These are phyloP conservation scores for Laticauda colubrina DNA, from an alignment of 2,113 vertebrate genomes.

Conservation along the genomic window DNA sequence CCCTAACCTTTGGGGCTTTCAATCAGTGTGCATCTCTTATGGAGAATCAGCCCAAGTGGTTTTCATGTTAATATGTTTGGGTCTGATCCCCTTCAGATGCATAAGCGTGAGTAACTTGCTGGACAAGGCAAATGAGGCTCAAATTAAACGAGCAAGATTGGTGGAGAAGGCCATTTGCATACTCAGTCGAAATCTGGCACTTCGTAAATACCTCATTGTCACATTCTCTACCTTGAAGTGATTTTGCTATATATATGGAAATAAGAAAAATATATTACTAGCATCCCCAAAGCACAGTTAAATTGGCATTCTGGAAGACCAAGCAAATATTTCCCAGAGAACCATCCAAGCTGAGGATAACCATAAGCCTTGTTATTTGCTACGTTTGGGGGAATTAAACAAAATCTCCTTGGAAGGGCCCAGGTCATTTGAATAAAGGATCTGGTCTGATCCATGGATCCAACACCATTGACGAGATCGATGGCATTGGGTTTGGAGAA, in stretches of 20 bases:
- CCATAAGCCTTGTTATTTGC: background rate
- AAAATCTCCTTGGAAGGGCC: background rate
- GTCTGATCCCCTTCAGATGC: background rate
- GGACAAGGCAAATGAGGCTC: background rate
- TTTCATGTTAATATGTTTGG: background rate
- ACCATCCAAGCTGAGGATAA: background rate
- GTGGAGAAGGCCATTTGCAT: background rate
- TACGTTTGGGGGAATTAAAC: background rate
- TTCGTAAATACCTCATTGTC: background rate
- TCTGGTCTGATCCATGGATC: background rate
- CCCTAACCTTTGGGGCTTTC: background rate
- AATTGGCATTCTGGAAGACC: background rate
- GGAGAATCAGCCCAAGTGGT: background rate
- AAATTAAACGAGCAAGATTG: background rate
- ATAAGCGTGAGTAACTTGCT: background rate
- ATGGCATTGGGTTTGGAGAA: background rate
- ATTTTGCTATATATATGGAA: constrained; percentile 28
- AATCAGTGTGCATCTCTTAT: background rate
- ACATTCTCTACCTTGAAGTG: constrained; percentile 1
- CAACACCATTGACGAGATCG: background rate
- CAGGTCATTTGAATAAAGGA: background rate
- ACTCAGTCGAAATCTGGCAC: background rate
- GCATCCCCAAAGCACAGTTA: background rate
- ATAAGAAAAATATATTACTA: constrained; percentile 1
- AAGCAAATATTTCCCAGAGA: background rate